These are phyloP conservation scores for Rhamnusium bicolor DNA, from an alignment of 2,888 invertebrate genomes.

Conservation along the genomic window DNA sequence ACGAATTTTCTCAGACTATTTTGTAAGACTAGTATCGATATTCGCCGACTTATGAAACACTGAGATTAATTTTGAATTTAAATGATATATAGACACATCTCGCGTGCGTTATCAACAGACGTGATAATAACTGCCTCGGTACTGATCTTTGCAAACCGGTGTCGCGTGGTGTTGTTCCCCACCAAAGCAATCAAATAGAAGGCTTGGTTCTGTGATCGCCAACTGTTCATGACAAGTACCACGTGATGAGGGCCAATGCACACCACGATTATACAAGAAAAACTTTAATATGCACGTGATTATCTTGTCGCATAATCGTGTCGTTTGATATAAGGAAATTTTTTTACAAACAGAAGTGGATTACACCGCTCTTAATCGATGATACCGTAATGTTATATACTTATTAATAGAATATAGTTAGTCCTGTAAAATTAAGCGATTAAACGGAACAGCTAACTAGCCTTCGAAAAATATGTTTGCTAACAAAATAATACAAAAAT, in stretches of 20 bases:
- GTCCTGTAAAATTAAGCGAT: neutral
- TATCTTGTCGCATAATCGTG: slow-evolving; percentile 24
- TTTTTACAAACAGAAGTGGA: neutral
- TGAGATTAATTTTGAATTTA: slow-evolving; percentile 6
- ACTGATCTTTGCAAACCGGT: slow-evolving; percentile 33
- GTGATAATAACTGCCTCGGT: slow-evolving; percentile 29
- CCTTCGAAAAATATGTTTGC: neutral
- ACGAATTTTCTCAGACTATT: slow-evolving; percentile 15
- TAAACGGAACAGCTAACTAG: neutral
- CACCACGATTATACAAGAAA: slow-evolving; percentile 40
- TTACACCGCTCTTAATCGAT: neutral
- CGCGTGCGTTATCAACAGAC: slow-evolving; percentile 20
- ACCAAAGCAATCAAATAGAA: slow-evolving; percentile 26
- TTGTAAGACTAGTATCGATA: slow-evolving; percentile 24
- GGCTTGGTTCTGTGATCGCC: slow-evolving; percentile 36
- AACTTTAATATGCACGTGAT: slow-evolving; percentile 48
- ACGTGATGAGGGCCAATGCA: slow-evolving; percentile 48
- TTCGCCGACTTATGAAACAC: slow-evolving; percentile 3
- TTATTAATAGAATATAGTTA: slow-evolving; percentile 6
- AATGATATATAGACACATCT: slow-evolving; percentile 12
- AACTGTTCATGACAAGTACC: slow-evolving; percentile 39
- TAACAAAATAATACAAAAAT: neutral
- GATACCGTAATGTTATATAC: neutral
- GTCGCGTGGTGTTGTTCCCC: slow-evolving; percentile 39
- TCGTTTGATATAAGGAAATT: neutral